These are phyloP conservation scores for Streptopelia turtur DNA, from an alignment of 2,797 vertebrate species.

Conservation along the genomic window DNA sequence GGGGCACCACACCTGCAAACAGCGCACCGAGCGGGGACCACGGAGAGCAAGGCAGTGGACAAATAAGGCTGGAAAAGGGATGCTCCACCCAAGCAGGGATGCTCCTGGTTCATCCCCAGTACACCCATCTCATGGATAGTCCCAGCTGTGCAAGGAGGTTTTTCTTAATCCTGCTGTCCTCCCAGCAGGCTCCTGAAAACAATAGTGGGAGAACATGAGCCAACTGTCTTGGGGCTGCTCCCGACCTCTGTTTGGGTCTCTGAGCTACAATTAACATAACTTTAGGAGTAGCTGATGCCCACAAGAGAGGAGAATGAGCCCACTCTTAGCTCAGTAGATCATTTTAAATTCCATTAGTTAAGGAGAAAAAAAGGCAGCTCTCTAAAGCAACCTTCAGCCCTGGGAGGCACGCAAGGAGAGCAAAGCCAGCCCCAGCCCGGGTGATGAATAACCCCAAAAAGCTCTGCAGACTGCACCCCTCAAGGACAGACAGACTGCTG, in stretches of 20 bases:
- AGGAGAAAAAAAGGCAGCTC: neutral
- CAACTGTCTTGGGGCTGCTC: neutral
- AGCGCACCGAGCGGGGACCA: neutral
- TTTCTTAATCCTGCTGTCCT: neutral
- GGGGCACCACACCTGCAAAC: neutral
- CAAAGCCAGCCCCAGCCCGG: neutral
- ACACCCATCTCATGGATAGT: neutral
- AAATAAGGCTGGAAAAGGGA: neutral
- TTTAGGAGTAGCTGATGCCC: constrained; percentile 18
- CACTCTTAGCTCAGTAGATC: neutral
- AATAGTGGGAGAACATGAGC: neutral
- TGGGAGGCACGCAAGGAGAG: neutral
- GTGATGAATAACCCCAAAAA: neutral
- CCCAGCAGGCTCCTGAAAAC: neutral
- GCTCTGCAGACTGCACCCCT: neutral
- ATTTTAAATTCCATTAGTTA: neutral
- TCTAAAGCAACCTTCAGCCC: neutral
- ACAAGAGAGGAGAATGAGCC: neutral
- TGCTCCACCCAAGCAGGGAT: neutral
- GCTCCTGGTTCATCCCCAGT: neutral
- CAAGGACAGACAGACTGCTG: neutral
- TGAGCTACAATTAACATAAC: constrained; percentile 24
- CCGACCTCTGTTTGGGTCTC: neutral
- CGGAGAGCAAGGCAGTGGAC: neutral
- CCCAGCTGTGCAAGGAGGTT: neutral